Evolutionary conservation across 2,888 invertebrate genomes (phyloP).

Genomic region (Ophion costatus): DNA sequence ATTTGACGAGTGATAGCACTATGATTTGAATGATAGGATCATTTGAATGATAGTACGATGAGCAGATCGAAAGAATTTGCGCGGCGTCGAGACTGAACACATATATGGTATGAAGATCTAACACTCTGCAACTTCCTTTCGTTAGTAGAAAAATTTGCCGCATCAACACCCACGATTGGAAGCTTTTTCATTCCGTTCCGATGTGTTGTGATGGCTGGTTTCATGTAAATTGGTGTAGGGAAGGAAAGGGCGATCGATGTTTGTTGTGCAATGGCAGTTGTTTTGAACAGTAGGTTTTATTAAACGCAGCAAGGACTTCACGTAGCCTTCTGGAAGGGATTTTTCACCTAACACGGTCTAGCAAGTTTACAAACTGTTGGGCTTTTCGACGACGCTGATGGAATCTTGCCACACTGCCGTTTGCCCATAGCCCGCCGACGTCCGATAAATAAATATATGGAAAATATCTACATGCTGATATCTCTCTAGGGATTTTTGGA

Average conservation of each 20-base stretch:
- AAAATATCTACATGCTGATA: neutral
- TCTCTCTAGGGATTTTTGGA: neutral
- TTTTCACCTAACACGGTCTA: neutral
- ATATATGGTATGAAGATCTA: neutral
- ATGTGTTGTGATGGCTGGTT: neutral
- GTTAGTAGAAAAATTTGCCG: neutral
- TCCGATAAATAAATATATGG: slow-evolving; percentile 1
- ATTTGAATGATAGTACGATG: too few species aligned
- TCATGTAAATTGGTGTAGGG: neutral
- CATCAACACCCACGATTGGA: neutral
- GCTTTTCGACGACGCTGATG: neutral
- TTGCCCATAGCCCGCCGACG: neutral
- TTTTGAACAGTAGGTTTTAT: slow-evolving; percentile 6
- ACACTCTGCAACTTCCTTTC: neutral
- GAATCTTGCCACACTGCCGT: neutral
- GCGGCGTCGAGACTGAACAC: too few species aligned
- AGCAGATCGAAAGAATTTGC: too few species aligned
- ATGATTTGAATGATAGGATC: too few species aligned
- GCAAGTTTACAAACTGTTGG: neutral
- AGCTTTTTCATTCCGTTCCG: neutral
- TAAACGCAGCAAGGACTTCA: neutral
- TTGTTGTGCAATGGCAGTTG: neutral
- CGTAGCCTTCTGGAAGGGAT: neutral
- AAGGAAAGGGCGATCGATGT: neutral
- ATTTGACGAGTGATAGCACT: too few species aligned